Evolutionary conservation across 2,888 invertebrate genomes (phyloP).

Genomic region (Andrena chrysosceles): DNA sequence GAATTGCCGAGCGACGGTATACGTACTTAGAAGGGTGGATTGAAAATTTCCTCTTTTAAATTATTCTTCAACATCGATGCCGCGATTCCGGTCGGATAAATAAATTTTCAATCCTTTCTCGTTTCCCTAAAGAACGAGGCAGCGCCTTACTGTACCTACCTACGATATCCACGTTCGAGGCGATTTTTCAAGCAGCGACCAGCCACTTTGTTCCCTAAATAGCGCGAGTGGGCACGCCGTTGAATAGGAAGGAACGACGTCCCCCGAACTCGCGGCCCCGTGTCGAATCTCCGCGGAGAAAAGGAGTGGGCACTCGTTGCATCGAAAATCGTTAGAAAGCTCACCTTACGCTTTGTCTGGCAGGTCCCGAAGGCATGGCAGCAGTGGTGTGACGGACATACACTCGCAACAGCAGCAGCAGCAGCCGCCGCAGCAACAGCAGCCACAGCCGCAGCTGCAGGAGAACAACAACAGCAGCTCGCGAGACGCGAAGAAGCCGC

Average conservation of each 20-base stretch:
- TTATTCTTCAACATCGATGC: no score
- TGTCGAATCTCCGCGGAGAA: neutral
- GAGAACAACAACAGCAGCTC: constrained; percentile 79
- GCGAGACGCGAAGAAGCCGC: constrained; percentile 77
- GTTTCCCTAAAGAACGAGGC: no score
- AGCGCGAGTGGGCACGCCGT: constrained; percentile 38
- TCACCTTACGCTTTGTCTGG: constrained; percentile 76
- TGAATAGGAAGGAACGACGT: constrained; percentile 34
- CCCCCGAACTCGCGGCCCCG: constrained; percentile 4
- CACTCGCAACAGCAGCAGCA: constrained; percentile 90
- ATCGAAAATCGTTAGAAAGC: constrained; percentile 53
- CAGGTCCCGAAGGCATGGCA: constrained; percentile 93
- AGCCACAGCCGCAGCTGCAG: constrained; percentile 87
- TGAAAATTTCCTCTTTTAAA: neutral
- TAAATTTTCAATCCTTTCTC: no score
- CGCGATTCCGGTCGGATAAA: no score
- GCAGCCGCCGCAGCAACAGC: constrained; percentile 87
- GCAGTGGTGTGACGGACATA: constrained; percentile 93
- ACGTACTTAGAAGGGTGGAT: neutral
- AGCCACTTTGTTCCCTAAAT: constrained; percentile 25
- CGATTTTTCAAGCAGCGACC: constrained; percentile 25
- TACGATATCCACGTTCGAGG: constrained; percentile 5
- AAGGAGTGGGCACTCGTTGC: constrained; percentile 1
- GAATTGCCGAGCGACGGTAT: neutral
- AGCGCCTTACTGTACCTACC: no score